A percentile compares a stretch with the other conserved stretches of the same genome.
phyloP scores from a whole-genome alignment of 2,888 invertebrate species.

The Omphaloscelis lunosa region DNA sequence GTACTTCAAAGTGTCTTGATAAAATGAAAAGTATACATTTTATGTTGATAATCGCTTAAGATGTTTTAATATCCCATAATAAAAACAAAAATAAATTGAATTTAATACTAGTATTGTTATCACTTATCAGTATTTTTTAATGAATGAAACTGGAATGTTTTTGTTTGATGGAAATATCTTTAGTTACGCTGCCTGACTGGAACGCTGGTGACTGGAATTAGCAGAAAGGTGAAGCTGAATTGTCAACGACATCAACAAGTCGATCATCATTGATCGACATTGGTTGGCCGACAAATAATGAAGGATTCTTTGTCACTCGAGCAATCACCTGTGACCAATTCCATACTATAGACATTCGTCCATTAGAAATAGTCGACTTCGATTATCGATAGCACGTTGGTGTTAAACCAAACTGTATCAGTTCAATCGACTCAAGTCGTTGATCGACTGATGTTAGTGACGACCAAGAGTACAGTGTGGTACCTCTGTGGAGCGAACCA shows the following conservation, averaged over 20 bases:
- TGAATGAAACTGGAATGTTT: conserved; percentile 23
- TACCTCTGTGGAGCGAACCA: background rate
- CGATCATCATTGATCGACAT: background rate
- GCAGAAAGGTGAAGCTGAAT: background rate
- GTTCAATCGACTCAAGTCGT: background rate
- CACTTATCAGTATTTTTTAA: conserved; percentile 32
- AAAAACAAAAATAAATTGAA: conserved; percentile 7
- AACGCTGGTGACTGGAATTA: background rate
- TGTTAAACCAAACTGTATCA: background rate
- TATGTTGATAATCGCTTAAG: background rate
- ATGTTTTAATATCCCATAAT: conserved; percentile 28
- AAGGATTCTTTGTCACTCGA: background rate
- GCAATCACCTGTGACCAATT: background rate
- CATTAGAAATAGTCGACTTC: background rate
- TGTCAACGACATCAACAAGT: background rate
- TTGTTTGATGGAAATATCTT: background rate
- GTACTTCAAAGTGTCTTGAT: background rate
- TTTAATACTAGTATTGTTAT: conserved; percentile 1
- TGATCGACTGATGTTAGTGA: background rate
- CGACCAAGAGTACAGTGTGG: background rate
- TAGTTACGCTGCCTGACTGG: background rate
- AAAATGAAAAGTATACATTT: background rate
- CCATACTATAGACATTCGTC: background rate
- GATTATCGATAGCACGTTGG: background rate
- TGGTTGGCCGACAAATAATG: background rate